Conservation (phyloP, 2,888 invertebrate genomes). For the Drosophila neotestacea region DNA sequence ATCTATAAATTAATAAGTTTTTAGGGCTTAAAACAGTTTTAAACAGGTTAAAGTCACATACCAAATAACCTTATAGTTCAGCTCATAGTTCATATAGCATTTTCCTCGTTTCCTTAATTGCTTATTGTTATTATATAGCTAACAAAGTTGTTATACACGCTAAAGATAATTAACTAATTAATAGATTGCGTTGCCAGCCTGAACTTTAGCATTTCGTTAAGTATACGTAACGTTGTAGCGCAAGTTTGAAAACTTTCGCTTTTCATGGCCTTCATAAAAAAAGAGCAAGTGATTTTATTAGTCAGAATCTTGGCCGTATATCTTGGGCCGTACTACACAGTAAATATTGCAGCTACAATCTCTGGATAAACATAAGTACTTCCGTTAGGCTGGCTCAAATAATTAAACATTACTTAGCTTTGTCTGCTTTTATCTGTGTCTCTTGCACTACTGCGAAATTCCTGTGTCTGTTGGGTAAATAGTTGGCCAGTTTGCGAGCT, state of each 20-base stretch:
- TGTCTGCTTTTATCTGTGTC: conserved; percentile 36
- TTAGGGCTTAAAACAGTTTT: no score
- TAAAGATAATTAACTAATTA: conserved; percentile 37
- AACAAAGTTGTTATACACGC: neutral
- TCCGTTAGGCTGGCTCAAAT: conserved; percentile 56
- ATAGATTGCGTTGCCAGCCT: conserved; percentile 13
- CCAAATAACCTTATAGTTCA: no score
- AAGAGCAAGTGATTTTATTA: neutral
- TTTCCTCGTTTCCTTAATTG: neutral
- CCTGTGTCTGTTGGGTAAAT: conserved; percentile 57
- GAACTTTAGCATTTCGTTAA: conserved; percentile 58
- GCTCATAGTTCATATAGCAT: neutral
- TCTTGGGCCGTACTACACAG: neutral
- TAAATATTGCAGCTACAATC: conserved; percentile 58
- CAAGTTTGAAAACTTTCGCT: conserved; percentile 39
- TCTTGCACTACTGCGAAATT: conserved; percentile 68
- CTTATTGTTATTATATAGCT: neutral
- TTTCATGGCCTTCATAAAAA: conserved; percentile 15
- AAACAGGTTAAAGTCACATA: no score
- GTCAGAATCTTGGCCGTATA: conserved; percentile 10
- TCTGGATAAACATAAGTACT: conserved; percentile 52
- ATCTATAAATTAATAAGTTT: neutral
- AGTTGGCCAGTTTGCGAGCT: conserved; percentile 56
- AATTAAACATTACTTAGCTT: conserved; percentile 54
- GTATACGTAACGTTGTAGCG: conserved; percentile 54